These are phyloP conservation scores for Trachymyrmex septentrionalis DNA, from an alignment of 1,140 invertebrate species.

Conservation along the genomic window DNA sequence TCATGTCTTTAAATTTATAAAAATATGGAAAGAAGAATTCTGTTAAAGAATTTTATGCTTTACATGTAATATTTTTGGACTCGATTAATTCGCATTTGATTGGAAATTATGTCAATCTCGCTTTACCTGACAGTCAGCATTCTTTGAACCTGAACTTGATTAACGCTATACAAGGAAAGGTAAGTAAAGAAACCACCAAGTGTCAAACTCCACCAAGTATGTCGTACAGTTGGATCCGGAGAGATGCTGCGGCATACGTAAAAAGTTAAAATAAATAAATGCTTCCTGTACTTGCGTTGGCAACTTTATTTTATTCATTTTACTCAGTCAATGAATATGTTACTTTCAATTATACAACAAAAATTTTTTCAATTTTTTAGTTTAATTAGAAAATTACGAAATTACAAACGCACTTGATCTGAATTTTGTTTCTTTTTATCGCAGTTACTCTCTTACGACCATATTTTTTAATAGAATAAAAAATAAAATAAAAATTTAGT, in stretches of 20 bases:
- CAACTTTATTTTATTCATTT: slow-evolving; percentile 14
- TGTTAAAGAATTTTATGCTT: neutral
- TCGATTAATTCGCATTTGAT: slow-evolving; percentile 1
- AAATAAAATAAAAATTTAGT: no score
- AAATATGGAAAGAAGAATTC: neutral
- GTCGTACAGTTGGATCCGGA: slow-evolving; percentile 91
- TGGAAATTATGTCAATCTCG: slow-evolving; percentile 51
- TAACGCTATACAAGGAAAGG: slow-evolving; percentile 93
- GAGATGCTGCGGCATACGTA: slow-evolving; percentile 85
- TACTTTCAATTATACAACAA: neutral
- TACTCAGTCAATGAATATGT: neutral
- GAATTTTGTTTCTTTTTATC: neutral
- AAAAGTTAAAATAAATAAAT: slow-evolving; percentile 42
- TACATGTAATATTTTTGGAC: neutral
- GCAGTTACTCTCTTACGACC: neutral
- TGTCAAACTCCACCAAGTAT: slow-evolving; percentile 92
- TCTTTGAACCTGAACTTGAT: slow-evolving; percentile 89
- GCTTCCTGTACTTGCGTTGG: neutral
- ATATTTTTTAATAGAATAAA: no score
- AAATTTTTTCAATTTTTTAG: neutral
- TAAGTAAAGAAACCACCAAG: slow-evolving; percentile 94
- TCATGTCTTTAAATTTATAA: neutral
- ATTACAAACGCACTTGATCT: neutral
- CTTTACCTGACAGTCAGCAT: slow-evolving; percentile 80
- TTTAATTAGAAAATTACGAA: neutral